phyloP scores from a whole-genome alignment of 2,888 invertebrate genomes.

The Dolomedes plantarius region DNA sequence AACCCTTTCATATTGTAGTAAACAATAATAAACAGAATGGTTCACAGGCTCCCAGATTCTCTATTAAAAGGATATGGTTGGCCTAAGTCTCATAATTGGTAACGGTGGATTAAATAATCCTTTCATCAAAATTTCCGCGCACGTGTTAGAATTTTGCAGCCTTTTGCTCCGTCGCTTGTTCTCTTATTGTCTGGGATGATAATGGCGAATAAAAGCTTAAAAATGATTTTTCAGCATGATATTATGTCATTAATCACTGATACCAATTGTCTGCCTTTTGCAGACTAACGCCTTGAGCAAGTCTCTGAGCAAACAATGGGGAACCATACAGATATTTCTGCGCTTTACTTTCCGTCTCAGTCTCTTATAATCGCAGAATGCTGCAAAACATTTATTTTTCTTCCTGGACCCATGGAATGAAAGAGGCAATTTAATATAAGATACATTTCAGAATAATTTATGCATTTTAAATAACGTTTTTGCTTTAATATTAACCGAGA shows the following conservation, averaged over 20 bases:
- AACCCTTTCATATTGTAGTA: not conserved
- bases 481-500: too few relatives aligned
- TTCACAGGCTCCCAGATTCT: not conserved
- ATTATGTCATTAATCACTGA: not conserved
- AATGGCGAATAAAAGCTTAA: not conserved
- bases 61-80: slow-evolving; percentile 50
- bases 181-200: not conserved
- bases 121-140: slow-evolving; percentile 9
- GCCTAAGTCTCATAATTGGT: slow-evolving; percentile 19
- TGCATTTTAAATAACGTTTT: too few relatives aligned
- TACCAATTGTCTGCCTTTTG: not conserved
- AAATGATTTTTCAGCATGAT: not conserved
- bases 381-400: too few relatives aligned
- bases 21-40: slow-evolving; percentile 6
- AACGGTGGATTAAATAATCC: not conserved
- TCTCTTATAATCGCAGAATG: too few relatives aligned
- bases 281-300: not conserved
- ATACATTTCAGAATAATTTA: too few relatives aligned
- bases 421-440: too few relatives aligned
- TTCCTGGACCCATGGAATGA: too few relatives aligned
- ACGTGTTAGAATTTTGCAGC: slow-evolving; percentile 11
- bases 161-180: not conserved
- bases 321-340: not conserved
- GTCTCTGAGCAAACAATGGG: not conserved
- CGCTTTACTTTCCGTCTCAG: not conserved